Conservation (phyloP, 53 echinoderm and acorn worm species). For the Stichopus horrens region DNA sequence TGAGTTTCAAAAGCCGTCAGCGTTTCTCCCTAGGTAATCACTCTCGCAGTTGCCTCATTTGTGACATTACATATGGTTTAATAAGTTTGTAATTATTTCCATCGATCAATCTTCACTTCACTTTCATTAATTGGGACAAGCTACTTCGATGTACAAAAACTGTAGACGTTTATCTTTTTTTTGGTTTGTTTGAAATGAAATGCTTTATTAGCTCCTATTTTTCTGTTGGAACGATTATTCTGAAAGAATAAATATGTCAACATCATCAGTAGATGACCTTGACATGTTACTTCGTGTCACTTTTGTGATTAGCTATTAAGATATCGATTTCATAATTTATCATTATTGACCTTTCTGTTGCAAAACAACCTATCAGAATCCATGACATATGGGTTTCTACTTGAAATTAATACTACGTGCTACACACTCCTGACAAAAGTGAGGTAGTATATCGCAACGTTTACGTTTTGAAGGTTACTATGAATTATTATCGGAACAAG, state of each 20-base stretch:
- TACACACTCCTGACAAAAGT: too few species aligned
- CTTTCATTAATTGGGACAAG: neutral
- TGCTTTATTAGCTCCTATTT: neutral
- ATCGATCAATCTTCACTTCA: neutral
- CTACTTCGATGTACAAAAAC: neutral
- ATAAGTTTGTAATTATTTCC: neutral
- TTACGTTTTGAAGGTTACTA: too few species aligned
- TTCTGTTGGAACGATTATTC: neutral
- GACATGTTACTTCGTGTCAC: neutral
- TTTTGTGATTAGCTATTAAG: neutral
- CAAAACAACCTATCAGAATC: neutral
- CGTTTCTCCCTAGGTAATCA: too few species aligned
- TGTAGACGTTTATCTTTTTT: too few species aligned
- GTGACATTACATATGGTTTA: too few species aligned
- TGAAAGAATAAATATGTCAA: neutral
- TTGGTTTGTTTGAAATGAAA: neutral
- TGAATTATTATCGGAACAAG: too few species aligned
- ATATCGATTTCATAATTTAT: conserved; percentile 3
- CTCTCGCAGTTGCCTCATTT: too few species aligned
- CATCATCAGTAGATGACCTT: neutral
- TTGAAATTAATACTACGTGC: neutral
- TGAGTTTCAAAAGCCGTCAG: too few species aligned
- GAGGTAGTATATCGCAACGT: too few species aligned
- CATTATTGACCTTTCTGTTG: neutral
- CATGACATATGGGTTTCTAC: neutral